Base-by-base conservation (phyloP, 2,888 invertebrate genomes). In the Aethes cnicana region DNA sequence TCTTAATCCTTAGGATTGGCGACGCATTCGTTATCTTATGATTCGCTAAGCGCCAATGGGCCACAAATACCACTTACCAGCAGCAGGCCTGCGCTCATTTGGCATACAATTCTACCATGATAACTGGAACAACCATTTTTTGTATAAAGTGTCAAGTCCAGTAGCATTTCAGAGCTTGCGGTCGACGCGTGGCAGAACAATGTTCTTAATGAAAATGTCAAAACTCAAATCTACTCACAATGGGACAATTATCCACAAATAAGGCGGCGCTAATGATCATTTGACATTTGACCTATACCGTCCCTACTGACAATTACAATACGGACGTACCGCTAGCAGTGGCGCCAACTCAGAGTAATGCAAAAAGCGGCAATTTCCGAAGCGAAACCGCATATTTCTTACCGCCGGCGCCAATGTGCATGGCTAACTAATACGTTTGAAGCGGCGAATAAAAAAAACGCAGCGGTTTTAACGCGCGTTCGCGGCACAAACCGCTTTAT, bases 361-460 rank as follows among this genome's bases (percentile, higher is more conserved):
- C 18, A 44, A 50, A 50, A 50, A 49, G 44, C 5, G 5, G 30
- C 4, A 37, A 17, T 28, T 30, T 23, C 14, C 23, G 35, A 50
- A 23, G 43, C 50, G 50, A 21, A 21, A 44, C 50, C 36, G n/a
- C n/a, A 3, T 14, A 14, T 30, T 50, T 50, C 50, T 50, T 50
- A 28, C 11, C 8, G 8, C 16, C 12, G 50, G 50, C 50, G 50
- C 50, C 50, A 44, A 36, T 44, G 44, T 36, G 43, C 36, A 44
- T 50, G 50, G 43, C 28, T 50, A 44, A 23, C 30, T 49, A 47
- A 47, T 47, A n/a, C 28, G 9, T 25, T 39, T 1, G 9, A 39
- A 12, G 14, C 23, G 3, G 20, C 6, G 30, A 17, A 17, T 43
- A 16, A 7, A 39, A 39, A 23, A 43, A 23, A 44, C 43, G 43